phyloP scores from a whole-genome alignment of 2,888 invertebrate species.

The Charanyca ferruginea region DNA sequence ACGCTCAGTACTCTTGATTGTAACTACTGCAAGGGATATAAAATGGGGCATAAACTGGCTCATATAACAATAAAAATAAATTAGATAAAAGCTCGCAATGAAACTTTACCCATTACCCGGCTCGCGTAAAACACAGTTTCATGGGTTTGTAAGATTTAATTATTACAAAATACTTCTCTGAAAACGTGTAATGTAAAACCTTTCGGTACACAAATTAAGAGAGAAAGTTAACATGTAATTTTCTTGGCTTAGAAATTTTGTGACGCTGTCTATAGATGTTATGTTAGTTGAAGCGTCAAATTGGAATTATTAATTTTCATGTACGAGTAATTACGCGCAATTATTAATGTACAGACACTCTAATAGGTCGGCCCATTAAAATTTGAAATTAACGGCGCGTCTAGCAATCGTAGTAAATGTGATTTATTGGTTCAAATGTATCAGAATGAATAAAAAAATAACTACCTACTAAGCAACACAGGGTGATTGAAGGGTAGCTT shows the following conservation, averaged over 20 bases:
- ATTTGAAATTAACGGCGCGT: neutral
- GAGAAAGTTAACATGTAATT: constrained; percentile 31
- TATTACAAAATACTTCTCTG: constrained; percentile 80
- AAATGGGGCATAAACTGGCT: constrained; percentile 84
- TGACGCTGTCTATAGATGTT: constrained; percentile 2
- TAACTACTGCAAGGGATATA: constrained; percentile 81
- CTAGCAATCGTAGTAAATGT: constrained; percentile 5
- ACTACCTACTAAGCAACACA: too few species aligned
- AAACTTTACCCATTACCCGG: constrained; percentile 86
- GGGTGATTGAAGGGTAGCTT: too few species aligned
- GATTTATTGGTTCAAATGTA: constrained; percentile 2
- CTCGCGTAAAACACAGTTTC: constrained; percentile 84
- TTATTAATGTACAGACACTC: constrained; percentile 2
- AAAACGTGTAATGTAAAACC: constrained; percentile 56
- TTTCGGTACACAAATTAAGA: constrained; percentile 53
- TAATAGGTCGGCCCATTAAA: constrained; percentile 18
- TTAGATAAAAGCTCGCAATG: constrained; percentile 89
- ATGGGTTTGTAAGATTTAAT: constrained; percentile 86
- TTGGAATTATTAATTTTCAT: constrained; percentile 5
- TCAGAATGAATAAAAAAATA: neutral
- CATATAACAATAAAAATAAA: constrained; percentile 90
- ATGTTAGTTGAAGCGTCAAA: constrained; percentile 2
- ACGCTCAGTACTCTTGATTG: constrained; percentile 72
- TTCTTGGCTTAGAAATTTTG: constrained; percentile 22
- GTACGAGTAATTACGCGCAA: neutral